Base-by-base conservation (phyloP, 2,888 invertebrate genomes). In the Muscina levida region DNA sequence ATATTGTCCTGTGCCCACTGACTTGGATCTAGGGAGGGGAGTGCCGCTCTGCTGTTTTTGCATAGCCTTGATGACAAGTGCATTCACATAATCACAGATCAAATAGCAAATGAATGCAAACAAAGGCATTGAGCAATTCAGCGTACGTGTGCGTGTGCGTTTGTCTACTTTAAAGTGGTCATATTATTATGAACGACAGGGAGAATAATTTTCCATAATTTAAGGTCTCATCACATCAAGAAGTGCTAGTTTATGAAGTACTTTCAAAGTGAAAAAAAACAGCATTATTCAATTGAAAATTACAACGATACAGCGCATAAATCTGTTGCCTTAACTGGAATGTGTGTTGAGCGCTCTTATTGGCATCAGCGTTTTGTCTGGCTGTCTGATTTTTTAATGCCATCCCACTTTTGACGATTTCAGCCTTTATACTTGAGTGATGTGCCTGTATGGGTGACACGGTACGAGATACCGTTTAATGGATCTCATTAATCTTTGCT, bases 81-180 rank as follows among this genome's bases (percentile, higher is more conserved):
- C 67, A 73, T 74, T 71, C 70, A 67, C 73, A 77, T 77, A 74
- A 77, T 81, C 80, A 67, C 51, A 62, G 77, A 71, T 59, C 57
- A 71, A 74, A 77, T 74, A 67, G 17, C 44, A 46, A 4, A 26
- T 74, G 72, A 79, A 42, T 53, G 72, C 44, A 44, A 66, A 53
- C 44, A 57, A n/a, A n/a, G n/a, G n/a, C 59, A 71, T 72, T 68
- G n/a, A 65, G 67, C 67, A 72, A 57, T 62, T 44, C 53, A 68
- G 44, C n/a, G 68, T 62, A 19, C 62, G 19, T 22, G 22, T 22
- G 19, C 2, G 5, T 22, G 31, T 59, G 19, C 11, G 19, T 57
- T 39, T 6, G 19, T 39, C 39, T 39, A 42, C 62, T 13, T 62
- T 39, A 10, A 39, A 22, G 11, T 59, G 59, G 19, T 37, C 17